phyloP scores from a whole-genome alignment of 2,888 invertebrate genomes.

The Lobophora halterata region DNA sequence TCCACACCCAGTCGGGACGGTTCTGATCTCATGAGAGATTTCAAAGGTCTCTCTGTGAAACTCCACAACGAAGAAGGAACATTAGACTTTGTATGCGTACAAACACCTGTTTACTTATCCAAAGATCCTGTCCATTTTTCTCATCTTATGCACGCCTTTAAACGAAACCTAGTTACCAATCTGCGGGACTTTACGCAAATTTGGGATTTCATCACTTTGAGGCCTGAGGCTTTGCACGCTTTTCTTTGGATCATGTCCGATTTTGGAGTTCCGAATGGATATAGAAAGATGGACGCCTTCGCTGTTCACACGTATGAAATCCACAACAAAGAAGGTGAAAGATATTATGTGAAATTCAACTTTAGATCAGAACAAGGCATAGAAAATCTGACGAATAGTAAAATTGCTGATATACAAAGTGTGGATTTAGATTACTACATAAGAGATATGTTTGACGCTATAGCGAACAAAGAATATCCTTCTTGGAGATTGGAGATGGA shows the following conservation, averaged over 20 bases:
- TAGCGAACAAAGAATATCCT: constrained; percentile 80
- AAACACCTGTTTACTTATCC: constrained; percentile 93
- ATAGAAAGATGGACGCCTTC: constrained; percentile 93
- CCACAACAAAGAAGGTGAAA: constrained; percentile 85
- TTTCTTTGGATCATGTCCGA: constrained; percentile 89
- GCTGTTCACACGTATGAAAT: constrained; percentile 95
- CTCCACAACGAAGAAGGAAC: constrained; percentile 94
- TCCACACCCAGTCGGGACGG: constrained; percentile 91
- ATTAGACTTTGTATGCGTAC: constrained; percentile 92
- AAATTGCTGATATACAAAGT: constrained; percentile 82
- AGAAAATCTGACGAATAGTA: constrained; percentile 84
- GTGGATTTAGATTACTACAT: constrained; percentile 91
- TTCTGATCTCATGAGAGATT: constrained; percentile 90
- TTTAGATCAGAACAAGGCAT: constrained; percentile 94
- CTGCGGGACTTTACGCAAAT: constrained; percentile 91
- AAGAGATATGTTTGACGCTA: constrained; percentile 91
- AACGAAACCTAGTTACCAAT: constrained; percentile 92
- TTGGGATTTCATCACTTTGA: constrained; percentile 92
- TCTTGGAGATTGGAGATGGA: constrained; percentile 23
- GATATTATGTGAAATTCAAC: constrained; percentile 92
- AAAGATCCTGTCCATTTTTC: constrained; percentile 92
- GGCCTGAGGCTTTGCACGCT: constrained; percentile 90
- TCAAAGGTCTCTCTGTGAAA: constrained; percentile 93
- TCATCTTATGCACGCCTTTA: constrained; percentile 92
- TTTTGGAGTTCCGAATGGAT: constrained; percentile 94